Conservation (phyloP, 2,113 vertebrate species). For the Hyperopisus bebe region DNA sequence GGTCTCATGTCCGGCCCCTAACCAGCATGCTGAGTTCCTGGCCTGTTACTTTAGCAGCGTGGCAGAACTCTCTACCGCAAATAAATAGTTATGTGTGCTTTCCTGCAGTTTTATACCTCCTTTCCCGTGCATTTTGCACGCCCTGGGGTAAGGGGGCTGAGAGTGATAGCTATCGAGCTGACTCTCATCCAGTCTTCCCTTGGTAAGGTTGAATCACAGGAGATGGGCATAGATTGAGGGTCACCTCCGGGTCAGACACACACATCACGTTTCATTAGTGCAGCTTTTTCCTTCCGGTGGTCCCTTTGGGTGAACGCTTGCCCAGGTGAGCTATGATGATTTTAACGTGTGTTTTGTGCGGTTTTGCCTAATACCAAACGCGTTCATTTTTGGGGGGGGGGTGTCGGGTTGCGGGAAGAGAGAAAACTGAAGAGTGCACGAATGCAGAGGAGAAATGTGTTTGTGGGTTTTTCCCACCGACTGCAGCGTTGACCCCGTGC, state of each 20-base stretch:
- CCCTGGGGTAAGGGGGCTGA: conserved; percentile 1
- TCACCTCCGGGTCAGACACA: conserved; percentile 23
- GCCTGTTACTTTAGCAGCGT: conserved; percentile 11
- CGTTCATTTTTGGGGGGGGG: background rate
- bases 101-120: conserved; percentile 25
- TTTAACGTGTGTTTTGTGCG: background rate
- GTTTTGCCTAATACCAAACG: background rate
- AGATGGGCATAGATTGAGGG: conserved; percentile 6
- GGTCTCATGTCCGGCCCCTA: background rate
- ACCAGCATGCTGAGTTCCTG: conserved; percentile 11
- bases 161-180: conserved; percentile 18
- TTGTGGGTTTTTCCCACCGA: background rate
- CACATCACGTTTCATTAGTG: conserved; percentile 15
- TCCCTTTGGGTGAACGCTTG: background rate
- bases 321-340: background rate
- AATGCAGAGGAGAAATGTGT: background rate
- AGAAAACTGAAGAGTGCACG: background rate
- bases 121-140: background rate
- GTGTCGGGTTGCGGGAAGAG: background rate
- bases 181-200: background rate
- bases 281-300: background rate
- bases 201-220: background rate
- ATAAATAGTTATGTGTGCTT: conserved; percentile 25
- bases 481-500: background rate
- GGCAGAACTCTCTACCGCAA: conserved; percentile 19